Percentiles rank a stretch among this genome's conserved stretches.
These are phyloP conservation scores for Muscina levida DNA, from an alignment of 2,888 invertebrate species.

Conservation along the genomic window DNA sequence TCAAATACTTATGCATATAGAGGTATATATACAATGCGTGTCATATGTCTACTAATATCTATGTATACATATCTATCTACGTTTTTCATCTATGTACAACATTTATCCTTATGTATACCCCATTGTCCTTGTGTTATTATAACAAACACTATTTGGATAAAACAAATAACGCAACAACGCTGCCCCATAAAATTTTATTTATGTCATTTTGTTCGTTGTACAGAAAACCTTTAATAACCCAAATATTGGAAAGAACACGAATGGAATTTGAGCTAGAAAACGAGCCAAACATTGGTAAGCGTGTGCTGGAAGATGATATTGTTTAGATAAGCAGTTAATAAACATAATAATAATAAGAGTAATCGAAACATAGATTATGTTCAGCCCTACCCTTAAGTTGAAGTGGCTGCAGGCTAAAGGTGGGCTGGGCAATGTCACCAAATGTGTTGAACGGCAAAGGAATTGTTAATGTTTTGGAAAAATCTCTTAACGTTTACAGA, in stretches of 20 bases:
- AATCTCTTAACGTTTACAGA: too few relatives aligned
- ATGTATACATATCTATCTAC: too few relatives aligned
- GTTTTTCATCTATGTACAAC: neutral
- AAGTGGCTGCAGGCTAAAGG: too few relatives aligned
- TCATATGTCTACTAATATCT: neutral
- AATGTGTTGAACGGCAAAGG: too few relatives aligned
- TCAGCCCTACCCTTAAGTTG: too few relatives aligned
- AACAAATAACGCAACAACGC: neutral
- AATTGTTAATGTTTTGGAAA: too few relatives aligned
- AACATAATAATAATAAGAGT: constrained; percentile 10
- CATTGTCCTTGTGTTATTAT: neutral
- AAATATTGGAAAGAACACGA: constrained; percentile 20
- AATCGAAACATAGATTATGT: neutral
- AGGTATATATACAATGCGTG: too few relatives aligned
- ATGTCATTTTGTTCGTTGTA: neutral
- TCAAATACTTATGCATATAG: too few relatives aligned
- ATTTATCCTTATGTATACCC: neutral
- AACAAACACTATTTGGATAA: neutral
- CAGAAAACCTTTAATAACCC: constrained; percentile 18
- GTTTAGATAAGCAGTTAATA: constrained; percentile 11
- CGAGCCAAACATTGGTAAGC: too few relatives aligned
- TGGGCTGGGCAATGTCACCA: too few relatives aligned
- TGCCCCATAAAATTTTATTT: constrained; percentile 21
- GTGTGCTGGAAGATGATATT: neutral
- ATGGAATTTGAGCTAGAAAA: neutral